Base-by-base conservation (phyloP, 1,140 invertebrate genomes). In the Drosophila repleta region DNA sequence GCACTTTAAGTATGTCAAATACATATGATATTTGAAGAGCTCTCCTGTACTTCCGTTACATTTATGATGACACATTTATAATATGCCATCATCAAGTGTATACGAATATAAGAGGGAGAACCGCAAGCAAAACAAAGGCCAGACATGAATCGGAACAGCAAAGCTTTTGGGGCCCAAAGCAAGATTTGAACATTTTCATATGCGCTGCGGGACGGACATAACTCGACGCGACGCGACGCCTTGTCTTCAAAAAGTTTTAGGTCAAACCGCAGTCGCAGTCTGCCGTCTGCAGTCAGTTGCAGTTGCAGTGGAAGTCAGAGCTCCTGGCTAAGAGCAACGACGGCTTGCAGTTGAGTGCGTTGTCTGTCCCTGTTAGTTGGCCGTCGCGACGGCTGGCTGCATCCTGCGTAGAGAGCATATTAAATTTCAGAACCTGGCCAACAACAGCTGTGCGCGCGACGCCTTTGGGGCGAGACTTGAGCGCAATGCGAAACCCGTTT, bases 321-420 rank as follows among this genome's bases (percentile, higher is more conserved):
- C 65, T 69, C 69, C 76, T 64, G 51, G 37, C 61, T 62, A 35
- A 26, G 55, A 60, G 21, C 62, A 29, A 26, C 48, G 43, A 43
- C 51, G 37, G 46, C 68, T 26, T 35, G 58, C 62, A 68, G 52
- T 81, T 48, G 55, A 63, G 64, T 66, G 69, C 21, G 49, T 29
- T 48, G 56, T 73, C 62, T 66, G 63, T 71, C 68, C 52, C 45
- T 20, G 52, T 49, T 51, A 20, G 61, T 37, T 64, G 43, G 57
- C 21, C 32, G 32, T 35, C 29, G 7, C 29, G 29, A 8, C 43
- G 60, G 55, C 66, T 57, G 69, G 68, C 78, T 80, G 64, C 82
- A 85, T 85, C 82, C 82, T 87, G 82, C 76, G 71, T 80, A 72
- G 62, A 68, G 62, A 71, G 79, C 79, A 83, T 87, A 87, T 87